Percentiles rank a stretch among this genome's conserved stretches.
Conservation (phyloP, 2,797 vertebrate species). For the Urocyon cinereoargenteus region DNA sequence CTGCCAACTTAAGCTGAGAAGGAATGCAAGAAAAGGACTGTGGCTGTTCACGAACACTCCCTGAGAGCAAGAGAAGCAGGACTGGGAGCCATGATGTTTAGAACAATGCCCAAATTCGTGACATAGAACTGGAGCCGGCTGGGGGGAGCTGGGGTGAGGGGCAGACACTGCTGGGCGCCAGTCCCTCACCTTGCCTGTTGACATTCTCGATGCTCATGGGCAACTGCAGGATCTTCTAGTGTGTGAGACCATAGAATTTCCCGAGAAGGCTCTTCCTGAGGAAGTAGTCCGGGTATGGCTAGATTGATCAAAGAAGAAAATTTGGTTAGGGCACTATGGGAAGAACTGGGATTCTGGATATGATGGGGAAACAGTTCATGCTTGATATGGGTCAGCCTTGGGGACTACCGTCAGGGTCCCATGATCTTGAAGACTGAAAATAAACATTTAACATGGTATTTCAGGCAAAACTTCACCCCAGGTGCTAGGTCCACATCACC, state of each 20-base stretch:
- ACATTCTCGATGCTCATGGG: accelerated
- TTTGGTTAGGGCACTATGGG: no score
- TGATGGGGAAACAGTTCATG: no score
- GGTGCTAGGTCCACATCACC: neutral
- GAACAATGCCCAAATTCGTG: neutral
- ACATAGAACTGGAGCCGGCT: no score
- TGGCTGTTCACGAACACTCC: neutral
- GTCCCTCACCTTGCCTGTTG: neutral
- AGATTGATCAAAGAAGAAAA: neutral
- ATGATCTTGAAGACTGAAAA: neutral
- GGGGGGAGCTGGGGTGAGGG: no score
- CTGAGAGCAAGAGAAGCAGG: neutral
- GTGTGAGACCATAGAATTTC: neutral
- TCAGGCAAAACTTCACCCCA: neutral
- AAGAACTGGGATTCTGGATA: neutral
- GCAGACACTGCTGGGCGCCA: neutral
- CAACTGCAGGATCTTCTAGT: neutral
- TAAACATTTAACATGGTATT: neutral
- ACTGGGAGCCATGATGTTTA: neutral
- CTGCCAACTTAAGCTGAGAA: neutral
- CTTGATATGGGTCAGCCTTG: neutral
- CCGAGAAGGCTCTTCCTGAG: neutral
- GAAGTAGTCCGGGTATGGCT: neutral
- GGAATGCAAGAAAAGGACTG: neutral
- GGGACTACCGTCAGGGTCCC: neutral